phyloP scores from a whole-genome alignment of 2,797 vertebrate species.

The Nannoperca obscura region DNA sequence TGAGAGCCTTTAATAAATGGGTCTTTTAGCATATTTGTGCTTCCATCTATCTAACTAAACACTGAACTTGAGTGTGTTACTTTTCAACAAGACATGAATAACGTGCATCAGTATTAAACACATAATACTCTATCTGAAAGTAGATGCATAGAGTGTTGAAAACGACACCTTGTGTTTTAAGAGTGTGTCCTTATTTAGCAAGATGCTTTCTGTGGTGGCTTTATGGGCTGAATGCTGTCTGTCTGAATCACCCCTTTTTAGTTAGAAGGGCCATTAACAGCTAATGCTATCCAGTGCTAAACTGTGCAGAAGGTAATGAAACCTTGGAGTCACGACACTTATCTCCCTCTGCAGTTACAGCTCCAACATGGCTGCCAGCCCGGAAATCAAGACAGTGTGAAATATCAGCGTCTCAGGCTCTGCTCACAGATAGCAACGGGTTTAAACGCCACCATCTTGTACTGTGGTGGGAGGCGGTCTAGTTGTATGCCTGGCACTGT shows the following conservation, averaged over 20 bases:
- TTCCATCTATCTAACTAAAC: background rate
- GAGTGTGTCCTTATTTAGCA: slow-evolving; percentile 70
- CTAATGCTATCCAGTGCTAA: slow-evolving; percentile 78
- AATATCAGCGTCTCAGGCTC: slow-evolving; percentile 65
- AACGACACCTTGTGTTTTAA: slow-evolving; percentile 59
- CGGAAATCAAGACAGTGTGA: slow-evolving; percentile 78
- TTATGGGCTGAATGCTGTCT: slow-evolving; percentile 64
- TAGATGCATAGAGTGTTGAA: slow-evolving; percentile 38
- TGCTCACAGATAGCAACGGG: slow-evolving; percentile 43
- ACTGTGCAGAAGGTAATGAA: slow-evolving; percentile 73
- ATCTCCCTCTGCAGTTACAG: slow-evolving; percentile 63
- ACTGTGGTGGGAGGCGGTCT: slow-evolving; percentile 29
- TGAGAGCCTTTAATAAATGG: background rate
- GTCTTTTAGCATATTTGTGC: background rate
- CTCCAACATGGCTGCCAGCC: slow-evolving; percentile 67
- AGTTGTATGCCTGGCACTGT: slow-evolving; percentile 51
- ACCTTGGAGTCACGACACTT: slow-evolving; percentile 66
- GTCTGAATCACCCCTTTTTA: slow-evolving; percentile 79
- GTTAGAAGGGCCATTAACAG: slow-evolving; percentile 78
- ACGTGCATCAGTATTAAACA: slow-evolving; percentile 25
- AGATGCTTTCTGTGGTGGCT: slow-evolving; percentile 56
- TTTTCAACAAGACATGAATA: slow-evolving; percentile 46
- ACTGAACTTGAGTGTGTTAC: background rate
- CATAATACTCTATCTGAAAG: slow-evolving; percentile 28
- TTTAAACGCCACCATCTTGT: slow-evolving; percentile 54